Conservation (phyloP, 35 echinoderm and acorn worm genomes). For the Ophioderma brevispina region DNA sequence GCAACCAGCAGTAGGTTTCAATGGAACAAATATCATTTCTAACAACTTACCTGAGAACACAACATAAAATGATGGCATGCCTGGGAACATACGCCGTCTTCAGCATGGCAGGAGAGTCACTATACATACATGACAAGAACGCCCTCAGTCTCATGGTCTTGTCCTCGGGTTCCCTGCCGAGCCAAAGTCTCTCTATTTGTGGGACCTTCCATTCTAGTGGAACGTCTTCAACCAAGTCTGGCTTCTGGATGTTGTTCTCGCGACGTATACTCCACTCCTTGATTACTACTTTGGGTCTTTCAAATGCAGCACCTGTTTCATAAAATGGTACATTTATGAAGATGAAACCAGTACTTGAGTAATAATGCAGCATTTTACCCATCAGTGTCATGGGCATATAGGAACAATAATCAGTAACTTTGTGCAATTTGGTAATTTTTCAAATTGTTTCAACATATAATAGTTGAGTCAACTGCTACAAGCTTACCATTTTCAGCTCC, state of each 20-base stretch:
- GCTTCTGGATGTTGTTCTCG: slow-evolving; percentile 80
- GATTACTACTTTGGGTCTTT: slow-evolving; percentile 61
- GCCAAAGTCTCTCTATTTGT: slow-evolving; percentile 81
- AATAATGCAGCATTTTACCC: too few relatives aligned
- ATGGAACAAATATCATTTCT: too few relatives aligned
- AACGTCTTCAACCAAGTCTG: slow-evolving; percentile 84
- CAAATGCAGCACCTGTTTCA: slow-evolving; percentile 18
- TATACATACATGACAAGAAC: slow-evolving; percentile 91
- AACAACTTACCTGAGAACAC: slow-evolving; percentile 90
- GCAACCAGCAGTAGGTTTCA: too few relatives aligned
- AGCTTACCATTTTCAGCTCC: background rate
- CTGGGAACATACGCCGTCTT: slow-evolving; percentile 95
- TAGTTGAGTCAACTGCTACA: too few relatives aligned
- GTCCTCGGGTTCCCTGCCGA: slow-evolving; percentile 84
- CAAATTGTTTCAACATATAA: too few relatives aligned
- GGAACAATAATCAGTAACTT: too few relatives aligned
- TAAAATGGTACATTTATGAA: too few relatives aligned
- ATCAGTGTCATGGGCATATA: too few relatives aligned
- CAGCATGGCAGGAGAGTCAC: slow-evolving; percentile 91
- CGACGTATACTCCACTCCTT: slow-evolving; percentile 92
- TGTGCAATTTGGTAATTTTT: too few relatives aligned
- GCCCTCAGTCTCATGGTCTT: slow-evolving; percentile 85
- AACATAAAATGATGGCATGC: slow-evolving; percentile 91
- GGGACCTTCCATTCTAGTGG: slow-evolving; percentile 78
- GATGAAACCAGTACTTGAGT: too few relatives aligned